Base-by-base conservation (phyloP, 1,140 invertebrate genomes). In the Eupristina koningsbergeri region DNA sequence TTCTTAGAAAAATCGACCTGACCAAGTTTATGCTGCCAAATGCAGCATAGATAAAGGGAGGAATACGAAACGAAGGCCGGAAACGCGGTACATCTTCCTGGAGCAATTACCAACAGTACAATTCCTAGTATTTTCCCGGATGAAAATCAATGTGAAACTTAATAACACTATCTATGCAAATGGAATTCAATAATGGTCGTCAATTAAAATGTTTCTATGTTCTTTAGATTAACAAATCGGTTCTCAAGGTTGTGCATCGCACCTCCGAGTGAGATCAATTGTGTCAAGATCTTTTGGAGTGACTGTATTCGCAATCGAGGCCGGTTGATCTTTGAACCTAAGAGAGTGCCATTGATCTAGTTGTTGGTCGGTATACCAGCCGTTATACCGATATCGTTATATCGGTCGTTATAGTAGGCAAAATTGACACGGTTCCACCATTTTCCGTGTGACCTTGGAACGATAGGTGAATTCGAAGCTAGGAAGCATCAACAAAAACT, bases 301-400 rank as follows among this genome's bases (percentile, higher is more conserved):
- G 75, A 79, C 50, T 61, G 41, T 73, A 61, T 74, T 15, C 36
- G 26, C 45, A 71, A 31, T 31, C 53, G 58, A 77, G 81, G 74
- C 22, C 61, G 26, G 45, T 13, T 47, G 74, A 76, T 78, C 81
- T 53, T 63, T 29, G 50, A 79, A 64, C 36, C 61, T 41, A 26
- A 73, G 78, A 74, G 31, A 79, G 82, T 84, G 82, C 41, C 77
- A 84, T 84, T 84, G 82, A 74, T 80, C 64, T 34, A 74, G 69
- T 78, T 63, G 67, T 19, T 61, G 29, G 47, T 29, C 41, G 39
- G 47, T 67, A 15, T 0, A 67, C 64, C 64, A 36, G 1, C 64
- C n/a, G n/a, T n/a, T n/a, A n/a, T n/a, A n/a, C n/a, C n/a, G n/a
- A n/a, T n/a, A n/a, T n/a, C n/a, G n/a, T n/a, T n/a, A n/a, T n/a